Evolutionary conservation across 64 coral and sea anemone species (phyloP).

Genomic region (Porites lutea): DNA sequence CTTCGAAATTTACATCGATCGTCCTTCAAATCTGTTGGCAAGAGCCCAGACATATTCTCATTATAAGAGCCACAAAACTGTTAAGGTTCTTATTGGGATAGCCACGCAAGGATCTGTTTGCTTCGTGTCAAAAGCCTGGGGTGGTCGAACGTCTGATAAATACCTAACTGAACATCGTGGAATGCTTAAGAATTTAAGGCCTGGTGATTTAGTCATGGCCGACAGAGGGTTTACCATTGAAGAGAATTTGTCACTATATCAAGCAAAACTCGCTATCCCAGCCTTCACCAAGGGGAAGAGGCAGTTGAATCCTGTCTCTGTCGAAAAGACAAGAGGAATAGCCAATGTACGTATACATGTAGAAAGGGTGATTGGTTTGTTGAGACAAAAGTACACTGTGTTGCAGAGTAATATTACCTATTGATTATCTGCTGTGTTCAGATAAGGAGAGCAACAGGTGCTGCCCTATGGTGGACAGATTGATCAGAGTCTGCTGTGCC

Average conservation of each 20-base stretch:
- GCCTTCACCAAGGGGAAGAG: too few species aligned
- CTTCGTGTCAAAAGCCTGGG: slow-evolving; percentile 26
- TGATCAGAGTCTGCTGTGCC: too few species aligned
- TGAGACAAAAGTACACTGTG: too few species aligned
- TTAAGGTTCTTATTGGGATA: slow-evolving; percentile 24
- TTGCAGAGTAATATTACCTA: too few species aligned
- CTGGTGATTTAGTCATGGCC: slow-evolving; percentile 21
- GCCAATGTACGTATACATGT: too few species aligned
- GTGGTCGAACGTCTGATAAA: slow-evolving; percentile 30
- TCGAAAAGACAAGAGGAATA: too few species aligned
- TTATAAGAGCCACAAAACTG: slow-evolving; percentile 20
- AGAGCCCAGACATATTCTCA: slow-evolving; percentile 21
- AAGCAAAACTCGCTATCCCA: too few species aligned
- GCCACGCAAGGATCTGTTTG: slow-evolving; percentile 13
- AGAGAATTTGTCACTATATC: slow-evolving; percentile 25
- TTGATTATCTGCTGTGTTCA: too few species aligned
- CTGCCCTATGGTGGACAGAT: too few species aligned
- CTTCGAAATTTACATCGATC: slow-evolving; percentile 25
- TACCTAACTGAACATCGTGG: slow-evolving; percentile 23
- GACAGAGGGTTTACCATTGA: slow-evolving; percentile 30
- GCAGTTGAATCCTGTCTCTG: too few species aligned
- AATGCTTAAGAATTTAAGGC: slow-evolving; percentile 11
- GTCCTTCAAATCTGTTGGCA: slow-evolving; percentile 2
- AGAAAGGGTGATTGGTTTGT: too few species aligned
- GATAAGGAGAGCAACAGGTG: too few species aligned